Percentiles rank a stretch among this genome's conserved stretches.
phyloP scores from a whole-genome alignment of 2,888 invertebrate genomes.

The Aspidiotus destructor region DNA sequence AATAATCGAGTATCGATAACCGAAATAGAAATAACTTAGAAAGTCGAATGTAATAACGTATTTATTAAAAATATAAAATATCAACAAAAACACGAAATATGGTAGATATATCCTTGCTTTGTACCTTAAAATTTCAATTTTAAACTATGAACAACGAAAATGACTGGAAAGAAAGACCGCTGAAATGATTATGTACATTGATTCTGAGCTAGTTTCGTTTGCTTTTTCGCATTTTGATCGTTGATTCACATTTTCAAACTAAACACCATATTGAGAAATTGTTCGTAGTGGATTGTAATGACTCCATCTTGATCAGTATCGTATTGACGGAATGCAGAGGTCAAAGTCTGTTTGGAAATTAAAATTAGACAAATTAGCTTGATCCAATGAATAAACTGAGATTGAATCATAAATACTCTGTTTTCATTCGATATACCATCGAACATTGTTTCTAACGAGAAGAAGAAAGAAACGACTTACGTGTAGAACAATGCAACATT shows the following conservation, averaged over 20 bases:
- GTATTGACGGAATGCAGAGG: conserved; percentile 58
- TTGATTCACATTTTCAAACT: conserved; percentile 36
- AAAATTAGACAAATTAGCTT: not conserved
- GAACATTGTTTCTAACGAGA: not conserved
- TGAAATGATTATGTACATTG: not conserved
- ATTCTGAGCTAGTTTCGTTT: conserved; percentile 9
- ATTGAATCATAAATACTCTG: too few species aligned
- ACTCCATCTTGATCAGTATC: conserved; percentile 90
- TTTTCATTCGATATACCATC: too few species aligned
- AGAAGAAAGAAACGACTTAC: conserved; percentile 52
- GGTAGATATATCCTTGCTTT: not conserved
- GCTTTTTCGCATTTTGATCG: not conserved
- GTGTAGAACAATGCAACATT: conserved; percentile 85
- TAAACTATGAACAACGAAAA: conserved; percentile 7
- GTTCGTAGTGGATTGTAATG: conserved; percentile 90
- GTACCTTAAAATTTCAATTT: not conserved
- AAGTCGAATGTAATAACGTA: too few species aligned
- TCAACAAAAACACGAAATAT: not conserved
- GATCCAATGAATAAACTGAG: too few species aligned
- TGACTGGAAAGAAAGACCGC: conserved; percentile 7
- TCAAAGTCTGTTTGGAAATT: conserved; percentile 26
- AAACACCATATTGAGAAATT: conserved; percentile 82
- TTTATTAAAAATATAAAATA: too few species aligned
- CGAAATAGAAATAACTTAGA: too few species aligned
- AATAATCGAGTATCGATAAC: too few species aligned